A percentile compares a stretch with the other conserved stretches of the same genome.
These are phyloP conservation scores for Tachysurus fulvidraco DNA, from an alignment of 2,113 vertebrate species.

Conservation along the genomic window DNA sequence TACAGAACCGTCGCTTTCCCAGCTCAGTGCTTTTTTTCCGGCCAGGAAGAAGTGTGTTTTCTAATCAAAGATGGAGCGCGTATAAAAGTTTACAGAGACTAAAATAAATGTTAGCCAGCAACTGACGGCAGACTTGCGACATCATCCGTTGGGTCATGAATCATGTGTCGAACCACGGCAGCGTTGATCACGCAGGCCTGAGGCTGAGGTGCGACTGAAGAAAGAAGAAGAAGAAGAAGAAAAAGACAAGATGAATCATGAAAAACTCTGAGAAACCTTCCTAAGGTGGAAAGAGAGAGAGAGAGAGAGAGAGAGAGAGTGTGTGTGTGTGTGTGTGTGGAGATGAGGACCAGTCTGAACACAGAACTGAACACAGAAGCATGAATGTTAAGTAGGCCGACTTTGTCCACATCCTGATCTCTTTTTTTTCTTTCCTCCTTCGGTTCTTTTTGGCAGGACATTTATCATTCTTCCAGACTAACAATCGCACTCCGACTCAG, in stretches of 20 bases:
- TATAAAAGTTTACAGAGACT: conserved; percentile 5
- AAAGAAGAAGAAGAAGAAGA: neutral
- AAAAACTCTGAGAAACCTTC: neutral
- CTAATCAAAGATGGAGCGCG: neutral
- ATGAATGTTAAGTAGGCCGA: conserved; percentile 67
- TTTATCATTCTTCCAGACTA: conserved; percentile 73
- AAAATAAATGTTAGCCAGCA: conserved; percentile 18
- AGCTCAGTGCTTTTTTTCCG: neutral
- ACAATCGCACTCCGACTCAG: conserved; percentile 74
- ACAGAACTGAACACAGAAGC: conserved; percentile 25
- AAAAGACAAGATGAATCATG: neutral
- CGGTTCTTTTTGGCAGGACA: conserved; percentile 70
- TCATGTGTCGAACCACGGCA: neutral
- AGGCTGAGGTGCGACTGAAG: neutral
- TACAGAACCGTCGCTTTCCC: neutral
- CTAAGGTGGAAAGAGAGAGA: neutral
- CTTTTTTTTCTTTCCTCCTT: conserved; percentile 54
- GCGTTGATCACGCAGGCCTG: neutral
- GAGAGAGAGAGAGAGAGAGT: neutral
- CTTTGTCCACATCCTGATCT: conserved; percentile 65
- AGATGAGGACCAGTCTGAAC: neutral
- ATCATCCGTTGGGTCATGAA: conserved; percentile 1
- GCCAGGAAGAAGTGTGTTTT: neutral
- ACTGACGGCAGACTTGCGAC: neutral
- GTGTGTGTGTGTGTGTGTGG: neutral